Evolutionary conservation across 2,113 vertebrate genomes (phyloP), one percentile per base, ranked within the genome.

Genomic region (Calidris pygmaea): DNA sequence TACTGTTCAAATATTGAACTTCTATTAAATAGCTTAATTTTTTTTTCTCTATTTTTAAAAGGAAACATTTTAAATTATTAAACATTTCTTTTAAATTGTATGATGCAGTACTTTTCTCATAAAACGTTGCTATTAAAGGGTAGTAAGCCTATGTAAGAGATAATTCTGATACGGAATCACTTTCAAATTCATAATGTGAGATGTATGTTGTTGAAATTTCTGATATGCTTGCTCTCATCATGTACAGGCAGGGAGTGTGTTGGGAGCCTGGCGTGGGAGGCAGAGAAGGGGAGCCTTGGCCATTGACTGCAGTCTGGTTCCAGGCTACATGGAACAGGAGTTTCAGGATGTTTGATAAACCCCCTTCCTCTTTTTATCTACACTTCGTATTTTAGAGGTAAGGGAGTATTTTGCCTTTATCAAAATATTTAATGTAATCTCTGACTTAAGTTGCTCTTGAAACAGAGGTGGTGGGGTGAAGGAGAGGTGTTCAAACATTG

Each of bases 41-140:
- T 43, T 43, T 37, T 4, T 56, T 58, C 1, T 68, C 5, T 52
- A 0, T 60, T 79, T 66, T 37, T 48, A 27, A 85, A 89, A 58
- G 17, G 18, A 79, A 83, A 37, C 0, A 34, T 43, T 87, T 83
- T 16, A 39, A 18, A 63, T 82, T 58, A 53, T 37, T 37, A 68
- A 50, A n/a, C 9, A 3, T 59, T 76, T 37, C 7, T 1, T 18
- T 30, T 2, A 55, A 60, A 35, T 41, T 4, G 0, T 34, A 56
- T 13, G n/a, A 41, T 60, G 12, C 9, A 37, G 3, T n/a, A 5
- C 3, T 50, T 93, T 80, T 72, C 7, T 73, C 34, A 65, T 12
- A 15, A 45, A 72, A 76, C 1, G 15, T 39, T 53, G 34, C 6
- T 41, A 63, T 27, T 79, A 48, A 80, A 45, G 6, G 30, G 6